Evolutionary conservation across 2,113 vertebrate genomes (phyloP), one percentile per base, ranked within the genome.

Genomic region (Gracilinanus agilis): DNA sequence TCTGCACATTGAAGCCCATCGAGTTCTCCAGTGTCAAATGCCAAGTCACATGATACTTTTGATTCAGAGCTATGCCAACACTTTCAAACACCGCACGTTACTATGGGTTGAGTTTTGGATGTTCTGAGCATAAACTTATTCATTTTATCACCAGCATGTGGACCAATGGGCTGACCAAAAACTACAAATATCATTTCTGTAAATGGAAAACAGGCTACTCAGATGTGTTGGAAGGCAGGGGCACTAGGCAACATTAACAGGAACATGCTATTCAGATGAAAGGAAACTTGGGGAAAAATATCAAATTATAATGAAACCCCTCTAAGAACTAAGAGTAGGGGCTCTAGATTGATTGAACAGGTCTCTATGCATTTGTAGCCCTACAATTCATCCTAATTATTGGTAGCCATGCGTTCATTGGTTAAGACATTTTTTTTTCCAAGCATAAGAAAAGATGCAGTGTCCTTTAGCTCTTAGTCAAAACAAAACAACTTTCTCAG

Each of bases 1-100:
- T 91, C 54, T 27, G 83, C 54, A 88, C 58, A 88, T 58, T 89
- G 54, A 54, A 92, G n/a, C 61, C 25, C 53, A 27, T 88, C 83
- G 24, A 34, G 3, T 90, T 75, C 23, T n/a, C 53, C 88, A 88
- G 92, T 56, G 83, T 92, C 53, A 96, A 92, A 90, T 49, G 16
- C 13, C 40, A 94, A 54, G 34, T 92, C 54, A 94, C 44, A 89
- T 40, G 16, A 90, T 49, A 54, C 21, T 88, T 90, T 58, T 54
- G 61, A 53, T 58, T 27, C 54, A 92, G 24, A 94, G 75, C 23
- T 91, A 55, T 75, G 9, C 27, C 89, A 95, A 44, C 11, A 88
- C 54, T 94, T 83, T 90, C 34, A 92, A 94, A 75, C 88, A 88
- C 9, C 90, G 27, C 16, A 40, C 56, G 21, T 21, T n/a, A 34